Evolutionary conservation across 2,888 invertebrate genomes (phyloP).

Genomic region (Augiades crinisus): DNA sequence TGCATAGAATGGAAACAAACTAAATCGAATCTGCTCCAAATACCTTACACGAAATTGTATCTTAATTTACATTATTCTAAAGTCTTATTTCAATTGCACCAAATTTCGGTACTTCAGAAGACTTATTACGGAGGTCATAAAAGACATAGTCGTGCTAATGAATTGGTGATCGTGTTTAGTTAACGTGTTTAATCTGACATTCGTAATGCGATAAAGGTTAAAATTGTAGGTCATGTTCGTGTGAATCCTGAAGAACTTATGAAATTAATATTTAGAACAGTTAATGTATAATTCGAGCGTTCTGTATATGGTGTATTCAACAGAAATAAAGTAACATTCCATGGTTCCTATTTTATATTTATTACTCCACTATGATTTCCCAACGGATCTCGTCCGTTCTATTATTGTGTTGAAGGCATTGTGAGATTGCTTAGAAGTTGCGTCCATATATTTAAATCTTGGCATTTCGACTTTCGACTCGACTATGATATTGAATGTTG

Average conservation of each 20-base stretch:
- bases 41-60: neutral
- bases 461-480: no score
- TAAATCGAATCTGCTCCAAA: neutral
- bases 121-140: slow-evolving; percentile 16
- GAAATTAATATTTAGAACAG: slow-evolving; percentile 21
- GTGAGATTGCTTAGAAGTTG: no score
- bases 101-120: slow-evolving; percentile 9
- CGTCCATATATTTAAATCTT: no score
- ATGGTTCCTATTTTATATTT: no score
- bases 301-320: slow-evolving; percentile 5
- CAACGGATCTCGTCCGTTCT: no score
- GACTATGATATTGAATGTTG: no score
- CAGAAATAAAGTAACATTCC: no score
- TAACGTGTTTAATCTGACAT: slow-evolving; percentile 27
- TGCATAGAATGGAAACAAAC: neutral
- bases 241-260: slow-evolving; percentile 27
- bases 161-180: slow-evolving; percentile 25
- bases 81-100: slow-evolving; percentile 33
- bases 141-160: slow-evolving; percentile 24
- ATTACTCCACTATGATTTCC: no score
- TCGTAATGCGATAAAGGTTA: slow-evolving; percentile 24
- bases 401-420: no score
- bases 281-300: slow-evolving; percentile 13
- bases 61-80: slow-evolving; percentile 16
- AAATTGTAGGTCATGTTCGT: slow-evolving; percentile 26